A percentile compares a stretch with the other conserved stretches of the same genome.
Conservation (phyloP, 2,888 invertebrate species). For the Thysanoteuthis rhombus region DNA sequence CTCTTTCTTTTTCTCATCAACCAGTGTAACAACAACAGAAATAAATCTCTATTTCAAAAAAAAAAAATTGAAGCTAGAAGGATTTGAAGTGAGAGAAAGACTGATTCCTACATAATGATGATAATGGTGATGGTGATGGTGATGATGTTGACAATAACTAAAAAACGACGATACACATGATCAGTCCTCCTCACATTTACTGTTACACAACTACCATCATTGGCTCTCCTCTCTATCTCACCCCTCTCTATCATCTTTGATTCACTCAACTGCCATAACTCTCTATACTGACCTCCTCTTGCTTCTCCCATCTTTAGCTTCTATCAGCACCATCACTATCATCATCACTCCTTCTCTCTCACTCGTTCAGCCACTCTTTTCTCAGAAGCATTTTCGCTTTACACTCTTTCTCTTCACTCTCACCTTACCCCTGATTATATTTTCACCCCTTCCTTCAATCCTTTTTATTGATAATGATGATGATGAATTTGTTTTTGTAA, state of each 20-base stretch:
- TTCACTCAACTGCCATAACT: neutral
- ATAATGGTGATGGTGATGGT: neutral
- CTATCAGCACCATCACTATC: neutral
- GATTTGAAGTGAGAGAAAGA: neutral
- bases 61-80: neutral
- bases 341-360: neutral
- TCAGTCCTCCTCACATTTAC: neutral
- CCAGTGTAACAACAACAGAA: neutral
- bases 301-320: neutral
- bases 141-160: neutral
- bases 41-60: neutral
- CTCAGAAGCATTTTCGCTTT: neutral
- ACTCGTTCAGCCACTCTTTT: neutral
- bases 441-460: too few relatives aligned
- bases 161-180: slow-evolving; percentile 12
- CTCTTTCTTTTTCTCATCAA: neutral
- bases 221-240: neutral
- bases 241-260: neutral
- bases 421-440: neutral
- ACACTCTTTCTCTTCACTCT: neutral
- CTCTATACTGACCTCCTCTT: neutral
- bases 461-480: too few relatives aligned
- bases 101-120: neutral
- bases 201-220: neutral
- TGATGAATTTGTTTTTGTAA: too few relatives aligned